Percentiles rank a stretch among this genome's conserved stretches.
These are phyloP conservation scores for Triplophysa bombifrons DNA, from an alignment of 2,797 vertebrate genomes.

Conservation along the genomic window DNA sequence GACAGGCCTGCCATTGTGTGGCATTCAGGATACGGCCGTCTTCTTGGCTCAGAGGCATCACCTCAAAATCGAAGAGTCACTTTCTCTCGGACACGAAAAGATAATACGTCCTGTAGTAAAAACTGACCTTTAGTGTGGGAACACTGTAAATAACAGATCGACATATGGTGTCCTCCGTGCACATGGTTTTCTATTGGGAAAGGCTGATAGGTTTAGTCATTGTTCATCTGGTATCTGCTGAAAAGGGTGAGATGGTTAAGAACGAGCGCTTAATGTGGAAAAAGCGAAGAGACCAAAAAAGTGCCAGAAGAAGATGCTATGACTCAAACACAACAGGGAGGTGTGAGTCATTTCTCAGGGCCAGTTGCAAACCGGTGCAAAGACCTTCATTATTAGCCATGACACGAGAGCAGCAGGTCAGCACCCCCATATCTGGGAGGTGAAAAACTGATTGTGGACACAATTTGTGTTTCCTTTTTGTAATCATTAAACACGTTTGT, in stretches of 20 bases:
- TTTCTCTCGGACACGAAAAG: neutral
- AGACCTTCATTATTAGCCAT: slow-evolving; percentile 32
- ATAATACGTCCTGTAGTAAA: slow-evolving; percentile 18
- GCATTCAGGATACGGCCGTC: neutral
- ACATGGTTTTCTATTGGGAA: slow-evolving; percentile 32
- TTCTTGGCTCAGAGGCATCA: neutral
- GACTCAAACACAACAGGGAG: slow-evolving; percentile 36
- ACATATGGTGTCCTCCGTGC: slow-evolving; percentile 58
- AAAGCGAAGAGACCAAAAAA: slow-evolving; percentile 35
- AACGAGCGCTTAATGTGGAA: slow-evolving; percentile 41
- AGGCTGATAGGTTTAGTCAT: slow-evolving; percentile 55
- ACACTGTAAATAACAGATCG: slow-evolving; percentile 46
- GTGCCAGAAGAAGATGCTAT: slow-evolving; percentile 44
- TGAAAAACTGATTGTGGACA: neutral
- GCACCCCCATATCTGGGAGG: slow-evolving; percentile 17
- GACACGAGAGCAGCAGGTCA: slow-evolving; percentile 7
- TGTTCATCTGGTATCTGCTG: slow-evolving; percentile 50
- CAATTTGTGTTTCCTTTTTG: neutral
- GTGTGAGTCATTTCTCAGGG: slow-evolving; percentile 47
- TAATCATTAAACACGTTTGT: neutral
- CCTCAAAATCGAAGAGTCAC: neutral
- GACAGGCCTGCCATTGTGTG: slow-evolving; percentile 7
- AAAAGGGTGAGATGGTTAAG: slow-evolving; percentile 1
- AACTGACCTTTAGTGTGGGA: slow-evolving; percentile 53
- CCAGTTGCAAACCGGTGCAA: slow-evolving; percentile 23